Base-by-base conservation (phyloP, 1,140 invertebrate species). In the Conus betulinus region DNA sequence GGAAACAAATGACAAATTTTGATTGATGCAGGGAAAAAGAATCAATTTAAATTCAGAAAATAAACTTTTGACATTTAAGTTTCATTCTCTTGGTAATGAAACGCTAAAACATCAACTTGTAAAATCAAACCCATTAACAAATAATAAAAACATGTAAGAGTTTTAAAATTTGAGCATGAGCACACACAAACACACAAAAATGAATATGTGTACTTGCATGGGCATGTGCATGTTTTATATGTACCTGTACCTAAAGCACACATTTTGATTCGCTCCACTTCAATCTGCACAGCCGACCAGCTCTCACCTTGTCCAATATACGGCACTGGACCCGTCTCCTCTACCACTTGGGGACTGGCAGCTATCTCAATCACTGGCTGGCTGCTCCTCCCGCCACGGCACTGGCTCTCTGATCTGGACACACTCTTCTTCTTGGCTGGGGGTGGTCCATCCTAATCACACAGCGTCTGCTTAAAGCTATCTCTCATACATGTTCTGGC, bases 241-340 rank as follows among this genome's bases (percentile, higher is more conserved):
- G 52, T 3, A 39, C 0, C 51, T 74, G 8, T 71, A 78, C 52
- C 10, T 88, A 0, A 83, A 20, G 60, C 39, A 25, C 51, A 27
- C 27, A 15, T 63, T 6, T 51, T 51, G 57, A 51, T 23, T 8
- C 39, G 13, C 60, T 20, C 74, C n/a, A n/a, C 88, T 83, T 67
- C 20, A 23, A 8, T 25, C n/a, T 25, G 11, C 13, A 60, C 3
- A 27, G 71, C 0, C 52, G 17, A 10, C 71, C 27, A n/a, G 81
- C 15, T n/a, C 60, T 84, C 17, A 90, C 87, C 84, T 87, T 85
- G 85, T 13, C 53, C 57, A 53, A 67, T 85, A 81, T 89, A 91
- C 25, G 92, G 90, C 20, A 93, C 89, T 17, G 92, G 92, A 20
- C 92, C 91, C 67, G 63, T 89, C 78, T 93, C 92, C 17, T 92